Percentiles rank a stretch among this genome's conserved stretches.
These are phyloP conservation scores for Prinia subflava DNA, from an alignment of 2,113 vertebrate species.

Conservation along the genomic window DNA sequence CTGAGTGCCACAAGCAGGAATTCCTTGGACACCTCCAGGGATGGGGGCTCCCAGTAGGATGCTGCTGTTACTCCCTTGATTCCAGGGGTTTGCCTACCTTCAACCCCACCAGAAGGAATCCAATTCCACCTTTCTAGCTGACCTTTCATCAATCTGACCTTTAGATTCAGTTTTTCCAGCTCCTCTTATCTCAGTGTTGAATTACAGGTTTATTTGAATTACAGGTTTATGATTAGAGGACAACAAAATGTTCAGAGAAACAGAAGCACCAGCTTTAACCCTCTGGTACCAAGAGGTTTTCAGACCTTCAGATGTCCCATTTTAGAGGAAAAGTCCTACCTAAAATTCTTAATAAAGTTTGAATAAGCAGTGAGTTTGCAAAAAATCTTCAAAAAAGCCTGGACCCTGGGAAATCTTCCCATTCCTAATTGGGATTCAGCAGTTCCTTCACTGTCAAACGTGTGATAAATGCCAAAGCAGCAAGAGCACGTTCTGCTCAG, in stretches of 20 bases:
- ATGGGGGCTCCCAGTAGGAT: background rate
- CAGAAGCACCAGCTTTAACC: background rate
- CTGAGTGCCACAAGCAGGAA: background rate
- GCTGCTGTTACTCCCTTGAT: background rate
- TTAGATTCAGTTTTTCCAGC: conserved; percentile 23
- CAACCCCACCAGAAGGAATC: background rate
- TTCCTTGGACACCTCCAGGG: background rate
- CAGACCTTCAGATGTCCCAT: background rate
- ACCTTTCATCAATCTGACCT: background rate
- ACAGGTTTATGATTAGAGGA: conserved; percentile 37
- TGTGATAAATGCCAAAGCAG: conserved; percentile 41
- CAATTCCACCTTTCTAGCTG: background rate
- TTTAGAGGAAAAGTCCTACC: background rate
- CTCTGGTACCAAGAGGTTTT: background rate
- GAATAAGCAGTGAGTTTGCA: background rate
- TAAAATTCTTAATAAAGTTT: conserved; percentile 12
- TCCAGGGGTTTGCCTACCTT: background rate
- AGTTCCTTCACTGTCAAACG: background rate
- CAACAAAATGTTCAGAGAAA: conserved; percentile 1
- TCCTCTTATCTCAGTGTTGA: background rate
- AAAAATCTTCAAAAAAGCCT: background rate
- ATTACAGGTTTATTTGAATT: conserved; percentile 28
- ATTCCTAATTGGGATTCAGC: conserved; percentile 35
- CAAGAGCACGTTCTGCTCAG: background rate
- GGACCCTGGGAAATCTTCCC: background rate